A percentile compares a stretch with the other conserved stretches of the same genome.
Conservation (phyloP, 2,888 invertebrate species). For the Nomada goodeniana region DNA sequence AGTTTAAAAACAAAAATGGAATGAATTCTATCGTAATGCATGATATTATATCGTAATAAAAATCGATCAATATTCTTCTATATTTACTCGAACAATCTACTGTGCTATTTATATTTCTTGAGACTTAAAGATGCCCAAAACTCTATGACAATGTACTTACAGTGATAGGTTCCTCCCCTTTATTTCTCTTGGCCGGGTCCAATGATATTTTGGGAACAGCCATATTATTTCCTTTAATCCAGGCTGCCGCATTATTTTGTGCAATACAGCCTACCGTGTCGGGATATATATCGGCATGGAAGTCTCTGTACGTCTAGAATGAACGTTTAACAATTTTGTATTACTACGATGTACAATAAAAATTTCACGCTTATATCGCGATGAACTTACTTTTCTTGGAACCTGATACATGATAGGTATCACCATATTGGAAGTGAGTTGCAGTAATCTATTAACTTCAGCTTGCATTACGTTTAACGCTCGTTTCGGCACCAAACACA, state of each 20-base stretch:
- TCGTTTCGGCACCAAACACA: slow-evolving; percentile 95
- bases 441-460: slow-evolving; percentile 96
- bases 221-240: slow-evolving; percentile 92
- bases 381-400: slow-evolving; percentile 90
- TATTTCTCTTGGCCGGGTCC: slow-evolving; percentile 90
- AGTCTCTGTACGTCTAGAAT: slow-evolving; percentile 93
- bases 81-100: slow-evolving; percentile 16
- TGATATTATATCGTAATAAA: slow-evolving; percentile 9
- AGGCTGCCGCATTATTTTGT: slow-evolving; percentile 91
- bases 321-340: slow-evolving; percentile 8
- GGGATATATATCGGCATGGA: slow-evolving; percentile 97
- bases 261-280: slow-evolving; percentile 94
- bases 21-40: slow-evolving; percentile 30
- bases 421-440: slow-evolving; percentile 93
- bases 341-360: neutral
- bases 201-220: slow-evolving; percentile 93
- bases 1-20: slow-evolving; percentile 26
- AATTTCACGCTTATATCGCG: neutral
- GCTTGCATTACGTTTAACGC: slow-evolving; percentile 98
- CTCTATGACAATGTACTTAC: slow-evolving; percentile 83
- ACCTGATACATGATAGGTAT: slow-evolving; percentile 98
- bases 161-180: slow-evolving; percentile 87
- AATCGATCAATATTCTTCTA: slow-evolving; percentile 7
- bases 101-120: slow-evolving; percentile 2
- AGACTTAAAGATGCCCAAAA: neutral